Evolutionary conservation across 2,113 vertebrate genomes (phyloP).

Genomic region (Emydocephalus ijimae): DNA sequence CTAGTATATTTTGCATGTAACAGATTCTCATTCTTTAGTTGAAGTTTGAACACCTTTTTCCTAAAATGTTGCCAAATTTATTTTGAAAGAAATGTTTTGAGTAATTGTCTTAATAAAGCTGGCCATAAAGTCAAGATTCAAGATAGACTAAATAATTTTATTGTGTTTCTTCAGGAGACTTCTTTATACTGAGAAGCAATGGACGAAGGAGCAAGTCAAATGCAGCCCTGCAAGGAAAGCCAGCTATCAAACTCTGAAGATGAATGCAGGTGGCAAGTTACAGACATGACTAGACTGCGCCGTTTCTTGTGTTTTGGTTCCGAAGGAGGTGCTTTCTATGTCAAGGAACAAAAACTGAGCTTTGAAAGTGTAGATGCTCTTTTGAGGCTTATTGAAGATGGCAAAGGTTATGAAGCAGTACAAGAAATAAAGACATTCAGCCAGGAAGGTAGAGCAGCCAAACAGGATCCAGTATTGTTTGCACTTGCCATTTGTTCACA

Average conservation of each 20-base stretch:
- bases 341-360: slow-evolving; percentile 74
- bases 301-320: slow-evolving; percentile 90
- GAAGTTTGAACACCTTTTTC: neutral
- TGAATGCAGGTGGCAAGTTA: slow-evolving; percentile 67
- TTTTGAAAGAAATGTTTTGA: neutral
- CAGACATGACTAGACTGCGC: slow-evolving; percentile 74
- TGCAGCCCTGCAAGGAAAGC: slow-evolving; percentile 51
- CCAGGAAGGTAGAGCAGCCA: slow-evolving; percentile 73
- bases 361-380: slow-evolving; percentile 74
- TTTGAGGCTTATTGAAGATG: slow-evolving; percentile 82
- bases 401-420: slow-evolving; percentile 82
- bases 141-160: rapidly evolving
- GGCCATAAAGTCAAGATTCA: neutral
- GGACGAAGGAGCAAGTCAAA: slow-evolving; percentile 50
- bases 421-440: slow-evolving; percentile 82
- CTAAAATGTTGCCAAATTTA: neutral
- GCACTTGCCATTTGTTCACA: slow-evolving; percentile 90
- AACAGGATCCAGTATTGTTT: slow-evolving; percentile 79
- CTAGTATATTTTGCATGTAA: neutral
- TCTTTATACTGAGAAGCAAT: slow-evolving; percentile 34
- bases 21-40: neutral
- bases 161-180: slow-evolving; percentile 23
- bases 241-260: slow-evolving; percentile 62
- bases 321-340: slow-evolving; percentile 76
- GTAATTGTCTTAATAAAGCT: neutral